Base-by-base conservation (phyloP, 2,113 vertebrate genomes). In the Anhinga anhinga region DNA sequence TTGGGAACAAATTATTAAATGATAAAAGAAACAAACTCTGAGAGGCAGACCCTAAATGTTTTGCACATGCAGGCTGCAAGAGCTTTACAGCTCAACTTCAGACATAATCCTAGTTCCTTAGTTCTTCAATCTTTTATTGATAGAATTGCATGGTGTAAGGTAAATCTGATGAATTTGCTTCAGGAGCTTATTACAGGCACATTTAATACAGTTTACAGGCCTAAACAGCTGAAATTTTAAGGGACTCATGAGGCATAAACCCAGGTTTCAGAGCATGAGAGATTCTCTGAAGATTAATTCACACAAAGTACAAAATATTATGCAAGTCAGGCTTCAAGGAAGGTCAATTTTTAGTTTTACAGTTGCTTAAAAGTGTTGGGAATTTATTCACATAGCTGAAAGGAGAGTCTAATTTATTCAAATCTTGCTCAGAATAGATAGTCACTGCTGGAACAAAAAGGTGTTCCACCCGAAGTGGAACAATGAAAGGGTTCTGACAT, bases 161-260 rank as follows among this genome's bases (percentile, higher is more conserved):
- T 70, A 49, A 47, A 67, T 65, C 4, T 47, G 15, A 36, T 19
- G 21, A 73, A 86, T 74, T 91, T 93, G 13, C 50, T 47, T 71
- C 56, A 67, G 58, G 40, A 63, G 11, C 76, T 72, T 73, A 58
- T 77, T 80, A 79, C 25, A 84, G 49, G 80, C 13, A 49, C 18
- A 80, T 55, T 83, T 47, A 84, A 78, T 73, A 74, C 11, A 38
- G 26, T 71, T 79, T 67, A 62, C 5, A 55, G 61, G 27, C 40
- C 49, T 83, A 76, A 92, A 71, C 25, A 44, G n/a, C 58, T 73
- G 20, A 87, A 85, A 85, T 87, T 77, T 91, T 71, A 78, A 58
- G 45, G 72, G 50, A 86, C 42, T 63, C 44, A 10, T 73, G 17
- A 69, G 38, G 29, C 63, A 80, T 79, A 77, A 76, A 45, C 17